A percentile compares a stretch with the other conserved stretches of the same genome.
Evolutionary conservation across 2,888 invertebrate species (phyloP).

Genomic region (Philaethria dido): DNA sequence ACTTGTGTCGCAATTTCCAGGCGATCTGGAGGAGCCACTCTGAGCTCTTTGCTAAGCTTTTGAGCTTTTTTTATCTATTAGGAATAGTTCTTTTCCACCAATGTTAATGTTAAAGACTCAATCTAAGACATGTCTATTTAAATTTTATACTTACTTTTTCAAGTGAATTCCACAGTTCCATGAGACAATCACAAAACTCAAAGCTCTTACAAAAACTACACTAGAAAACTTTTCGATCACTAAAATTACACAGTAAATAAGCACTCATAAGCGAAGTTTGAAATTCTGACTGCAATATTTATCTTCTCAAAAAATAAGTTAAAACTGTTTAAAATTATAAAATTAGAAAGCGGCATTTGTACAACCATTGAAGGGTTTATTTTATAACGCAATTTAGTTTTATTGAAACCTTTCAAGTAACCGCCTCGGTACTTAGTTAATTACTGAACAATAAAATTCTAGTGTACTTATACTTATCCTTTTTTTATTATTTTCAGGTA

Average conservation of each 20-base stretch:
- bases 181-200: neutral
- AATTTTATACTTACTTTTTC: neutral
- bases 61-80: no score
- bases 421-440: slow-evolving; percentile 45
- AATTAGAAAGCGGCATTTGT: slow-evolving; percentile 41
- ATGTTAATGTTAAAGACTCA: neutral
- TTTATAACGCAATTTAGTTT: slow-evolving; percentile 51
- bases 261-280: neutral
- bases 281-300: neutral
- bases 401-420: slow-evolving; percentile 46
- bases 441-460: slow-evolving; percentile 29
- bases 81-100: no score
- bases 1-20: no score
- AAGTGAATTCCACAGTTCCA: neutral
- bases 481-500: slow-evolving; percentile 46
- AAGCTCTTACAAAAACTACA: neutral
- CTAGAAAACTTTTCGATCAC: neutral
- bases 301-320: slow-evolving; percentile 23
- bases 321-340: slow-evolving; percentile 28
- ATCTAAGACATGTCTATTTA: neutral
- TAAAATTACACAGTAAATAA: neutral
- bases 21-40: no score
- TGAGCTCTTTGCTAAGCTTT: no score
- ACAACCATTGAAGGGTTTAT: slow-evolving; percentile 50
- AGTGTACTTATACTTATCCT: slow-evolving; percentile 23